phyloP scores from a whole-genome alignment of 2,797 vertebrate species.

The Coilia nasus region DNA sequence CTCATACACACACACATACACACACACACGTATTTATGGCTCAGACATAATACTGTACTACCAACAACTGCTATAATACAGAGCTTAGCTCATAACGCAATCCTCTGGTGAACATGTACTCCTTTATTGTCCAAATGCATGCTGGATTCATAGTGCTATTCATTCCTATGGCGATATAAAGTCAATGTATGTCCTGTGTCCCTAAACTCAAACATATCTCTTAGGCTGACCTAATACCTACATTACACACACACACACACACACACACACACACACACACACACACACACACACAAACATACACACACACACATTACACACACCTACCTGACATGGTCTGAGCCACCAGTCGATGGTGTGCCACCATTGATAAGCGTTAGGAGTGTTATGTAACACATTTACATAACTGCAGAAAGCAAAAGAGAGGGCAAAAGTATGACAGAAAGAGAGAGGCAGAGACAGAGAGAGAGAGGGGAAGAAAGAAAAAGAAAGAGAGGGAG shows the following conservation, averaged over 20 bases:
- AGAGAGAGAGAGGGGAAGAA: too few relatives aligned
- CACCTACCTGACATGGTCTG: constrained; percentile 52
- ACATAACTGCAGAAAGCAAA: constrained; percentile 59
- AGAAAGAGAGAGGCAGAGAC: neutral
- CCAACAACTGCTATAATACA: neutral
- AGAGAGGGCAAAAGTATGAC: neutral
- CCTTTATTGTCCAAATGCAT: neutral
- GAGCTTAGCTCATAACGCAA: constrained; percentile 20
- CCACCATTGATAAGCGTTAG: constrained; percentile 65
- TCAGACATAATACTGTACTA: neutral
- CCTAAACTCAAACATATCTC: neutral
- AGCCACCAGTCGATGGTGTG: constrained; percentile 58
- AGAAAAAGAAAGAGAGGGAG: neutral
- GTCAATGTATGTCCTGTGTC: neutral
- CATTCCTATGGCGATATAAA: neutral
- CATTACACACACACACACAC: neutral
- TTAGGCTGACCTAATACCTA: constrained; percentile 6
- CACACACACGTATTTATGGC: constrained; percentile 30
- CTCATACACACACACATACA: constrained; percentile 31
- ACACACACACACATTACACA: neutral
- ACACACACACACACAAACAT: neutral
- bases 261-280: constrained; percentile 22
- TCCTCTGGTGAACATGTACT: neutral
- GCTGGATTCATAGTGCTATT: neutral
- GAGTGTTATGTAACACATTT: constrained; percentile 78